Conservation (phyloP, 2,113 vertebrate genomes). For the Prolemur simus region DNA sequence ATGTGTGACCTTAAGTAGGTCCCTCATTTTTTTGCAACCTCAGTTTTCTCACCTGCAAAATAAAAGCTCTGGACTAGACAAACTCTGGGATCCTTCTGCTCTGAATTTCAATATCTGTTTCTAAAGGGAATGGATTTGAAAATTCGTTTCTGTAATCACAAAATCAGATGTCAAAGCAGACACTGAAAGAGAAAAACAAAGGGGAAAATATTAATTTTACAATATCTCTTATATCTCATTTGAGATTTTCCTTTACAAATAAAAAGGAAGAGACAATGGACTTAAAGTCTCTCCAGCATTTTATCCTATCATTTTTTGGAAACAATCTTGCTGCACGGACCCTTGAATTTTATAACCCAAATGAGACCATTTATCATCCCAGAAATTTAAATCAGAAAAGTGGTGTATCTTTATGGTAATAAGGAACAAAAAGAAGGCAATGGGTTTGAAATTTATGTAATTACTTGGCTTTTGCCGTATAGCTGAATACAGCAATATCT, state of each 20-base stretch:
- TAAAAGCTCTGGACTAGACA: not conserved
- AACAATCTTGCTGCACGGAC: not conserved
- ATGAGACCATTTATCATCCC: not conserved
- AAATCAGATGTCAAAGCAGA: slow-evolving; percentile 36
- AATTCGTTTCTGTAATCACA: slow-evolving; percentile 28
- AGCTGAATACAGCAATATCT: not conserved
- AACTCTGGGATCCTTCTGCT: slow-evolving; percentile 10
- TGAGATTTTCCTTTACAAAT: slow-evolving; percentile 52
- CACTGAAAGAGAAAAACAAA: slow-evolving; percentile 18
- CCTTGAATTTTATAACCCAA: not conserved
- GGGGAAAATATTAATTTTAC: slow-evolving; percentile 16
- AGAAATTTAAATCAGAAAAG: not conserved
- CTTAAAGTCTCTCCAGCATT: not conserved
- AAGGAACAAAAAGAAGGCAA: not conserved
- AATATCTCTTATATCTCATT: slow-evolving; percentile 43
- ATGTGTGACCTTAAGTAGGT: not conserved
- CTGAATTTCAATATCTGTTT: slow-evolving; percentile 12
- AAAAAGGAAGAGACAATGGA: not conserved
- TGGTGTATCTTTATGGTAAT: not conserved
- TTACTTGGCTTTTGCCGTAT: not conserved
- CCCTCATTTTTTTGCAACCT: not conserved
- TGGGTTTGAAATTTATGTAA: not conserved
- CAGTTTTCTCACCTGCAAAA: not conserved
- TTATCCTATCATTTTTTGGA: not conserved
- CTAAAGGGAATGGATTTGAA: slow-evolving; percentile 22